Percentiles rank a stretch among this genome's conserved stretches.
These are phyloP conservation scores for Gnathochromis pfefferi DNA, from an alignment of 2,113 vertebrate species.

Conservation along the genomic window DNA sequence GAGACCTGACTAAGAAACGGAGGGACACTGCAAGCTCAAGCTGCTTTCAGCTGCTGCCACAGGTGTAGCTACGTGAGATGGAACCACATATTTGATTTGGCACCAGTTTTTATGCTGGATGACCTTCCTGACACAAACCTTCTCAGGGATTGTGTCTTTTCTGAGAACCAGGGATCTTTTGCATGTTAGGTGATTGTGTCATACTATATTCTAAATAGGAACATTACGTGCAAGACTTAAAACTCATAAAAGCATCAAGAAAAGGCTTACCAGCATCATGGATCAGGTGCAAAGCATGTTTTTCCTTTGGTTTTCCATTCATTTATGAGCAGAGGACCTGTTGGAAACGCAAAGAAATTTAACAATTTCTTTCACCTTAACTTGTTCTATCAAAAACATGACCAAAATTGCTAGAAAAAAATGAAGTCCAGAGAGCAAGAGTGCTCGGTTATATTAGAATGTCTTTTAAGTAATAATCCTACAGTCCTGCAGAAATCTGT, in stretches of 20 bases:
- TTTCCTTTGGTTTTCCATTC: neutral
- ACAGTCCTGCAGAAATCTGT: neutral
- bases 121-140: neutral
- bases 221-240: neutral
- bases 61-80: neutral
- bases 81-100: neutral
- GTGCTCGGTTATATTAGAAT: neutral
- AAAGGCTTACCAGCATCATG: neutral
- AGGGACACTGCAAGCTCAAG: neutral
- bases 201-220: neutral
- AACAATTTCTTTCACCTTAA: neutral
- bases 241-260: neutral
- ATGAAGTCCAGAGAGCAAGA: neutral
- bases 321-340: neutral
- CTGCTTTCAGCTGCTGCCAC: neutral
- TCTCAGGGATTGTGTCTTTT: neutral
- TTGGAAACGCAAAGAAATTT: neutral
- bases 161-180: neutral
- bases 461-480: neutral
- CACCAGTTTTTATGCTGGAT: neutral
- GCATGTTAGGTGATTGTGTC: neutral
- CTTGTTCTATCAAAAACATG: neutral
- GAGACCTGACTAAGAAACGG: neutral
- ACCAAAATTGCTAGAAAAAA: neutral
- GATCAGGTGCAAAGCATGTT: neutral